Evolutionary conservation across 2,888 invertebrate genomes (phyloP).

Genomic region (Mythimna lalbum): DNA sequence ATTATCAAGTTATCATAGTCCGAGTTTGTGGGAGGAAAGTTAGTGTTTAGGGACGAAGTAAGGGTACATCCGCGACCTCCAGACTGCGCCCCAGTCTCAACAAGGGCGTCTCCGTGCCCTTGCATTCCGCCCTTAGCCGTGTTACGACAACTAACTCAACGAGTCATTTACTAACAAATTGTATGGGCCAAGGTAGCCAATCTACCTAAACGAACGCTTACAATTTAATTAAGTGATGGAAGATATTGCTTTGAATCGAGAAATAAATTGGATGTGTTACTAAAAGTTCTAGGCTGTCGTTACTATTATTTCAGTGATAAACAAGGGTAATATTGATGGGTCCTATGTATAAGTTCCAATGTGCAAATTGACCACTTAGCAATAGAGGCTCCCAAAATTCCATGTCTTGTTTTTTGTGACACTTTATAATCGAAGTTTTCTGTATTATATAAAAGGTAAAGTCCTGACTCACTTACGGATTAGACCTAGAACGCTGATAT

Average conservation of each 20-base stretch:
- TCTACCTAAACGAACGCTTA: slow-evolving; percentile 1
- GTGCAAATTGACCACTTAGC: too few species aligned
- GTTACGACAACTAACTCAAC: slow-evolving; percentile 35
- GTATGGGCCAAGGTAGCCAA: slow-evolving; percentile 9
- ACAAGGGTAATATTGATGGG: too few species aligned
- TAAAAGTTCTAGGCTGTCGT: not conserved
- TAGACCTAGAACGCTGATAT: too few species aligned
- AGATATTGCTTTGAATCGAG: not conserved
- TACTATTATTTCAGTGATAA: not conserved
- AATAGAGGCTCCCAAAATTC: too few species aligned
- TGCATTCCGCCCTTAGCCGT: slow-evolving; percentile 73
- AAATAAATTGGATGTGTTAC: not conserved
- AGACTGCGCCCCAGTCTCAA: slow-evolving; percentile 82
- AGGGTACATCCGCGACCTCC: slow-evolving; percentile 87
- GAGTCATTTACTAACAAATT: slow-evolving; percentile 36
- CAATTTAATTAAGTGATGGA: slow-evolving; percentile 13
- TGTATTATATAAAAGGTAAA: too few species aligned
- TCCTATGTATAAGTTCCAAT: too few species aligned
- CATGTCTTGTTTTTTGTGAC: too few species aligned
- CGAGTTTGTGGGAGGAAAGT: slow-evolving; percentile 60
- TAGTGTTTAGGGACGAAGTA: slow-evolving; percentile 74
- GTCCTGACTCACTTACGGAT: too few species aligned
- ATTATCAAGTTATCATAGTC: slow-evolving; percentile 61
- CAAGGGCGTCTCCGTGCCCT: slow-evolving; percentile 85
- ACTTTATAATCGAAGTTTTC: too few species aligned